Evolutionary conservation across 2,888 invertebrate genomes (phyloP).

Genomic region (Acleris emargana): DNA sequence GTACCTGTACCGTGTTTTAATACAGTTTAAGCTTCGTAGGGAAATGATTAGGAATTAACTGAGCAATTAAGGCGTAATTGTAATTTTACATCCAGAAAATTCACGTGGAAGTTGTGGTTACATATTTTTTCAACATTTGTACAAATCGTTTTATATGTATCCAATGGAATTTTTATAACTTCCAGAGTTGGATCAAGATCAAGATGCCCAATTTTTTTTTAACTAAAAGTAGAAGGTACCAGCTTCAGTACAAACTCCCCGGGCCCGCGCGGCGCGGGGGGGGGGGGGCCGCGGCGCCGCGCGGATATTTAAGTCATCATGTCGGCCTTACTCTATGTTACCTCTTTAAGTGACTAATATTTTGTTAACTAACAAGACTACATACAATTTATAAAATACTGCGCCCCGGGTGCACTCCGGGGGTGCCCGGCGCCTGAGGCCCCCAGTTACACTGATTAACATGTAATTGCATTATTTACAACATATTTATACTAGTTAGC

Average conservation of each 20-base stretch:
- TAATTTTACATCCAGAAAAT: too few species aligned
- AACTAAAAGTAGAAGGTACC: too few species aligned
- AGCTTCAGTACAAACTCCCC: too few species aligned
- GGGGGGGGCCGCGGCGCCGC: slow-evolving; percentile 2
- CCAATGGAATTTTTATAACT: too few species aligned
- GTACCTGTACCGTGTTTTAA: too few species aligned
- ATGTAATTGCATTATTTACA: slow-evolving; percentile 69
- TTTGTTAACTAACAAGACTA: slow-evolving; percentile 59
- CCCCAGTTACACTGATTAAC: slow-evolving; percentile 57
- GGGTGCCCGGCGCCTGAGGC: slow-evolving; percentile 50
- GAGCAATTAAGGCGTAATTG: not conserved
- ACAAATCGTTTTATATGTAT: too few species aligned
- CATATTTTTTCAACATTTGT: too few species aligned
- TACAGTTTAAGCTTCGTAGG: too few species aligned
- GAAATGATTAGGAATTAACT: too few species aligned
- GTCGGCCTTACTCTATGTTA: slow-evolving; percentile 54
- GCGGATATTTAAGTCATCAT: slow-evolving; percentile 51
- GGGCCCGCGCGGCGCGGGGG: not conserved
- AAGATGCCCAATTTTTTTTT: too few species aligned
- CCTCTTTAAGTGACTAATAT: slow-evolving; percentile 61
- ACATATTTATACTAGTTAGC: slow-evolving; percentile 53
- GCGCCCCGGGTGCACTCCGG: slow-evolving; percentile 59
- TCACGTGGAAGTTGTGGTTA: too few species aligned
- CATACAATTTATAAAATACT: slow-evolving; percentile 63
- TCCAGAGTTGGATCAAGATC: too few species aligned